These are phyloP conservation scores for Cnemophilus loriae DNA, from an alignment of 2,113 vertebrate genomes.

Conservation along the genomic window DNA sequence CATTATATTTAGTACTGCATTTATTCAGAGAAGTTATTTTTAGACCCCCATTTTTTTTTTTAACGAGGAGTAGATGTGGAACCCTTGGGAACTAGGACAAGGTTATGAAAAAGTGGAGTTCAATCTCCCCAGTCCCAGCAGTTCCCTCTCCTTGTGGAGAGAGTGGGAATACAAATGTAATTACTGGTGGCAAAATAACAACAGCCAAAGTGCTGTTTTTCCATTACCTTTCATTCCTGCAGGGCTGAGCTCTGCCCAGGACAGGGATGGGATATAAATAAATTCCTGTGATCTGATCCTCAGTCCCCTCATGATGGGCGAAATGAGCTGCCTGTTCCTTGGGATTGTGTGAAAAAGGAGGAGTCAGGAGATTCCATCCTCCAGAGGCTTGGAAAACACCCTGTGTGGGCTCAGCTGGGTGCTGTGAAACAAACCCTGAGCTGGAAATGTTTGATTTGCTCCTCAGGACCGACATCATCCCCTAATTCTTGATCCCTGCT, in stretches of 20 bases:
- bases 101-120: background rate
- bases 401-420: background rate
- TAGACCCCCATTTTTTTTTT: background rate
- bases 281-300: background rate
- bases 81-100: conserved; percentile 2
- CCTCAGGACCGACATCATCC: too few species aligned
- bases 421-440: background rate
- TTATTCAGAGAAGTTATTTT: background rate
- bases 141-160: background rate
- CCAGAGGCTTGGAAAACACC: too few species aligned
- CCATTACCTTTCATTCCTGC: background rate
- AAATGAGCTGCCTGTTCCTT: background rate
- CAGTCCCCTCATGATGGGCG: background rate
- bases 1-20: background rate
- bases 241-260: background rate
- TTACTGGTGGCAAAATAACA: background rate
- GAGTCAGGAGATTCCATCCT: too few species aligned
- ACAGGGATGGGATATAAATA: background rate
- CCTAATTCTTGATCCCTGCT: background rate
- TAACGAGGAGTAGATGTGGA: background rate
- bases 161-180: background rate
- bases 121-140: background rate
- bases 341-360: background rate
- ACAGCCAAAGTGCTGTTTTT: background rate
- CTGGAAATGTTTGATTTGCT: background rate